A percentile compares a stretch with the other conserved stretches of the same genome.
These are phyloP conservation scores for Echinarachnius parma DNA, from an alignment of 53 echinoderm and acorn worm genomes.

Conservation along the genomic window DNA sequence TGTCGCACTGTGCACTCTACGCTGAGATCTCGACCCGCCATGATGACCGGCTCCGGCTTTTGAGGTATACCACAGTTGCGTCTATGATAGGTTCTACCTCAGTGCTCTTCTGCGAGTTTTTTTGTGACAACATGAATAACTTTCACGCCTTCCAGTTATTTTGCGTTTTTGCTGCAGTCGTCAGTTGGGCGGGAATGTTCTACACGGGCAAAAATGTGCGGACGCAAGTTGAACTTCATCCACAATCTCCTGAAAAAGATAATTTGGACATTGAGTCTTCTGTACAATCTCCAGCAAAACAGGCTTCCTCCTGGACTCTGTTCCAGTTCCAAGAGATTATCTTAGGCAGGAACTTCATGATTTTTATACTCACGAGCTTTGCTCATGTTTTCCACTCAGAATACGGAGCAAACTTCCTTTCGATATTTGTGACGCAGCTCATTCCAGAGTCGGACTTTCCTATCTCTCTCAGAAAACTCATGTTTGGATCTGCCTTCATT, in stretches of 20 bases:
- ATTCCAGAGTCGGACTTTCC: constrained; percentile 62
- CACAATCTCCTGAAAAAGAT: background rate
- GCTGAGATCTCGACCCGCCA: constrained; percentile 83
- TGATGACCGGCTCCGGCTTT: constrained; percentile 75
- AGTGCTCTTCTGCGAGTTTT: constrained; percentile 65
- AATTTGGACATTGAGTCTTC: constrained; percentile 9
- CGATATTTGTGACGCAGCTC: constrained; percentile 77
- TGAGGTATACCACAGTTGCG: constrained; percentile 69
- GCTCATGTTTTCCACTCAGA: constrained; percentile 70
- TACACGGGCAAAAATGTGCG: constrained; percentile 76
- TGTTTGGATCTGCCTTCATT: constrained; percentile 80
- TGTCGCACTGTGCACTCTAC: constrained; percentile 80
- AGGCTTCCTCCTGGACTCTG: constrained; percentile 24
- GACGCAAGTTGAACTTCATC: constrained; percentile 42
- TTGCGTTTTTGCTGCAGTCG: constrained; percentile 70
- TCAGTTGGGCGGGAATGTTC: constrained; percentile 81
- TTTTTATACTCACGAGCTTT: constrained; percentile 79
- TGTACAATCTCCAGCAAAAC: background rate
- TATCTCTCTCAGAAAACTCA: constrained; percentile 51
- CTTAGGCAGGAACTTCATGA: constrained; percentile 61
- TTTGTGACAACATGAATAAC: constrained; percentile 75
- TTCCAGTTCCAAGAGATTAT: constrained; percentile 72
- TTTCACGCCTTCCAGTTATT: constrained; percentile 75
- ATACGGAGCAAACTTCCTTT: constrained; percentile 78
- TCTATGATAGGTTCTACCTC: constrained; percentile 64